Evolutionary conservation across 2,113 vertebrate genomes (phyloP).

Genomic region (Trochalopteron elliotii): DNA sequence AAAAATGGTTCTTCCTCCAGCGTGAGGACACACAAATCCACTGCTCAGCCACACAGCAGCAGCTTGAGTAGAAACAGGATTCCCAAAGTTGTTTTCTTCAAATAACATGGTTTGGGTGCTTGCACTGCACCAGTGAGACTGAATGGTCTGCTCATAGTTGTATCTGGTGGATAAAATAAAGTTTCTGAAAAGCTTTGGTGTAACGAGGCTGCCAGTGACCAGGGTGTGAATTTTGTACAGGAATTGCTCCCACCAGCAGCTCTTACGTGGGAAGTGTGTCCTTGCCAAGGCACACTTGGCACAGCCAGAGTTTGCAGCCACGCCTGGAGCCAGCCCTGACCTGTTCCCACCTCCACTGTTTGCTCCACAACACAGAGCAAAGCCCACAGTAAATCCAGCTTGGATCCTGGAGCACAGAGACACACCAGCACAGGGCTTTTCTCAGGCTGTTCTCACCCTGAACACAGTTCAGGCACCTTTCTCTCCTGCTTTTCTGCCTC

Average conservation of each 20-base stretch:
- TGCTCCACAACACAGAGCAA: background rate
- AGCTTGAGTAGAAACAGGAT: background rate
- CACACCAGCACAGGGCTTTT: background rate
- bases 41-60: background rate
- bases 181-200: background rate
- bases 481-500: background rate
- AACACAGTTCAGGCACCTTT: background rate
- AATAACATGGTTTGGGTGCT: background rate
- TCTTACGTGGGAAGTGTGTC: background rate
- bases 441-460: background rate
- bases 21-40: background rate
- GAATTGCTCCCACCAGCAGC: background rate
- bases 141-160: background rate
- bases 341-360: background rate
- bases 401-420: background rate
- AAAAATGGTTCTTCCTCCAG: background rate
- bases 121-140: background rate
- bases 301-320: background rate
- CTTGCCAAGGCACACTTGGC: background rate
- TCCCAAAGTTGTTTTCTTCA: background rate
- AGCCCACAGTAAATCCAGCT: background rate
- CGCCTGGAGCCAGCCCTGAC: background rate
- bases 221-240: accelerated
- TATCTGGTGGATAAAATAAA: background rate
- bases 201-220: background rate